Conservation (phyloP, 2,113 vertebrate species). For the Dermatemys mawii region DNA sequence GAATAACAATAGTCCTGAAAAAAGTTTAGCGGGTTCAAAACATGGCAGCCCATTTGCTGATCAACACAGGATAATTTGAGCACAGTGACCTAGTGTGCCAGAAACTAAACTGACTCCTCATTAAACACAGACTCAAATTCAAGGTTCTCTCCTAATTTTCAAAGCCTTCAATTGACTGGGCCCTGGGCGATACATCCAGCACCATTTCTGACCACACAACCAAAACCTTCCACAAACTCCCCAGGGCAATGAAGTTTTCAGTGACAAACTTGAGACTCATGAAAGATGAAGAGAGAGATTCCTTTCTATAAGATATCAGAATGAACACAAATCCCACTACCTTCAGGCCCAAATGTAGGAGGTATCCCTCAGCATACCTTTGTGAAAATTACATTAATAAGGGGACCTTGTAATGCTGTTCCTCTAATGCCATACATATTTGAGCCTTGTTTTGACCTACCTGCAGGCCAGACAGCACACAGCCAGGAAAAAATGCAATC, state of each 20-base stretch:
- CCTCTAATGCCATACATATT: neutral
- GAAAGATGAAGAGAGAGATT: accelerated
- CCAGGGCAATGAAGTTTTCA: neutral
- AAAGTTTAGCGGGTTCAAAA: neutral
- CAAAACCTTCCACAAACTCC: neutral
- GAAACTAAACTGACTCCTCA: neutral
- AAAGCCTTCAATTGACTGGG: neutral
- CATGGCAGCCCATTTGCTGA: neutral
- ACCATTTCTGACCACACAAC: neutral
- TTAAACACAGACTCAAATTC: neutral
- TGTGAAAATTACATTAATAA: neutral
- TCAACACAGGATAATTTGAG: neutral
- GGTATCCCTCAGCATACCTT: neutral
- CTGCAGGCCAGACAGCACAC: neutral
- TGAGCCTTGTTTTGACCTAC: neutral
- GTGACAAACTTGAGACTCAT: neutral
- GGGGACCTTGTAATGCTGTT: accelerated
- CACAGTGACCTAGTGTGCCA: neutral
- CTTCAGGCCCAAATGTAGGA: neutral
- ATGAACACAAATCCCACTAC: neutral
- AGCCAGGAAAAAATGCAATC: neutral
- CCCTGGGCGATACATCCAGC: neutral
- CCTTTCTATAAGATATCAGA: neutral
- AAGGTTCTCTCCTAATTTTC: neutral
- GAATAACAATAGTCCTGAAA: neutral